Base-by-base conservation (phyloP, 37 sponge, comb jelly and placozoan genomes). In the Cliona cf. orientalis region DNA sequence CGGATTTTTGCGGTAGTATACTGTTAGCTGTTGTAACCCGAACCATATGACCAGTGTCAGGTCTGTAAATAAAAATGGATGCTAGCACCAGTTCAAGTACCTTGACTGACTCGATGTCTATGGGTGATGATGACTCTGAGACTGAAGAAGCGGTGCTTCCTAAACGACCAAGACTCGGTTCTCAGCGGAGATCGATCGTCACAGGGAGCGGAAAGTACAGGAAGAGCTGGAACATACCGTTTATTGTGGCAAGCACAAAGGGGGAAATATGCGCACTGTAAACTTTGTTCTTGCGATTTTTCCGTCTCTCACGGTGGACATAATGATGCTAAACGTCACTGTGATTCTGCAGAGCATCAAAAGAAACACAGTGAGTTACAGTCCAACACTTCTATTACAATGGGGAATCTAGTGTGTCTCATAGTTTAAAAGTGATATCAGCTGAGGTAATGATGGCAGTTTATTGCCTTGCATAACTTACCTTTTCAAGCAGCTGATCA, bases 391-490 rank as follows among this genome's bases (percentile, higher is more conserved):
- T 17, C 17, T 19, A 49, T 17, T 49, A 19, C 17, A 19, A 19
- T 49, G 55, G 21, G 36, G 65, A 21, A 63, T 63, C 32, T 26
- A 66, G 67, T 17, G 55, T 49, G 11, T 49, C 55, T 49, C 55
- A 49, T 49, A 17, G 14, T 19, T 49, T 17, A 19, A 72, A n/a
- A n/a, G n/a, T n/a, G n/a, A n/a, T n/a, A n/a, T n/a, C n/a, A n/a
- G n/a, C n/a, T n/a, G n/a, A n/a, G 22, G 73, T 44, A 5, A 32
- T 38, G 42, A 72, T 41, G 73, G 32, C 76, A 79, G 35, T 79
- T 79, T 42, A 79, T 79, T 28, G 80, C 80, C 14, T 14, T 61
- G 46, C 80, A 79, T 41, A 79, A 79, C 26, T 12, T 66, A 6
- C 41, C 68, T 17, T 79, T 65, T 26, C 33, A 33, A 26, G 43